phyloP scores from a whole-genome alignment of 2,113 vertebrate genomes.

The Ia io region DNA sequence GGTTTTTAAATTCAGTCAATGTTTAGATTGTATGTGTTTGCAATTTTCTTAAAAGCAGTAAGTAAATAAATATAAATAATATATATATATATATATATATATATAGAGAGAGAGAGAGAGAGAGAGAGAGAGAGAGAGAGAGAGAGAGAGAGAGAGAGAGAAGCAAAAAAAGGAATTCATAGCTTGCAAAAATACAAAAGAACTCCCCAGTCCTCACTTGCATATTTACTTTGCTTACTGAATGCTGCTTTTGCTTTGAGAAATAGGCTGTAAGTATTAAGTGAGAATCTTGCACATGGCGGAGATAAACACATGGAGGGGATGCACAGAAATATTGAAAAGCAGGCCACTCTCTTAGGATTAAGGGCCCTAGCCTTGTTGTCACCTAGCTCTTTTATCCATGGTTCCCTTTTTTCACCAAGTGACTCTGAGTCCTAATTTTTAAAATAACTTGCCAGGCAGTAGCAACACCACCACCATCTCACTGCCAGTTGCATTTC shows the following conservation, averaged over 20 bases:
- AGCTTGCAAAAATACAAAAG: background rate
- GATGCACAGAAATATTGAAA: background rate
- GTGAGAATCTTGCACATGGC: no score
- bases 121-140: background rate
- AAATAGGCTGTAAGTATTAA: background rate
- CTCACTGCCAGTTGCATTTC: background rate
- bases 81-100: no score
- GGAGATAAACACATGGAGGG: accelerated
- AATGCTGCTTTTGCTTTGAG: background rate
- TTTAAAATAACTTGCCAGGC: background rate
- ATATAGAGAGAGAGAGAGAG: background rate
- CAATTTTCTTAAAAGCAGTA: background rate
- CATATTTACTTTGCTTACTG: background rate
- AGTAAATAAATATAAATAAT: background rate
- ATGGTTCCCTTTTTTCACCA: background rate
- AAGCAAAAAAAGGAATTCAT: no score
- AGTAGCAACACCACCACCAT: background rate
- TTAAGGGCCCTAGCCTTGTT: background rate
- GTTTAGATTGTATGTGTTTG: background rate
- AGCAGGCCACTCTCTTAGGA: accelerated
- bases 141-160: no score
- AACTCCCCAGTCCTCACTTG: background rate
- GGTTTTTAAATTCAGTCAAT: background rate
- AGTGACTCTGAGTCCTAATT: background rate
- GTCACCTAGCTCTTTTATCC: accelerated